Evolutionary conservation across 1,140 invertebrate genomes (phyloP), one percentile per base, ranked within the genome.

Genomic region (Bombus difficillimus): DNA sequence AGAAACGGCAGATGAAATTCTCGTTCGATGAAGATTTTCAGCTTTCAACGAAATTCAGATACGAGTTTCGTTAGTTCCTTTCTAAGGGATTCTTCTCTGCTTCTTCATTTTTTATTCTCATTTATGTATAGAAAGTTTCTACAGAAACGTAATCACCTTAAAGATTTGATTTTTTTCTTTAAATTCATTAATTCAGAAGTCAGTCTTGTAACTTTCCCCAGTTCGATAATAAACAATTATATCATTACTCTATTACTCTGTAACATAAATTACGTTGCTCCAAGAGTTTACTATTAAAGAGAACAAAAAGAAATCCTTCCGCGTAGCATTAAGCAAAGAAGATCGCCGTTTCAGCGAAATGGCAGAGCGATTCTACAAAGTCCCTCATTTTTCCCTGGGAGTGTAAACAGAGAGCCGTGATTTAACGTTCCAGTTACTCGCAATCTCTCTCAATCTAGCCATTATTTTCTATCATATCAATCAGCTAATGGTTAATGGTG

Each of bases 401-500:
- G 71, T 39, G 39, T 66, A 82, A 82, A 82, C 41, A 75, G 22
- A 4, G 53, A 43, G n/a, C 47, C 15, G 28, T 9, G 41, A n/a
- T 59, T 41, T 75, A 75, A 53, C 73, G 18, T 53, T 75, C 73
- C 73, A 62, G 53, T 75, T 64, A 47, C 62, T 41, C 28, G 34
- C 62, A 47, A 41, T 69, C 82, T 57, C 82, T 57, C 43, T 81
- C 78, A 12, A 86, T 88, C 78, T 78, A 43, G 25, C 74, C 74
- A 89, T 89, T 88, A 86, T 89, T 85, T 85, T 80, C 87, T 87
- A 88, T 89, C 80, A 71, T 76, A 86, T 84, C 78, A 83, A 89
- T 88, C 87, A 88, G 71, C 87, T 88, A 89, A 89, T 89, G 79
- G 72, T n/a, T 88, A 89, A 89, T 89, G 79, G 77, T 25, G 76